Evolutionary conservation across 2,113 vertebrate species (phyloP), one percentile per base, ranked within the genome.

Genomic region (Channa maculata): DNA sequence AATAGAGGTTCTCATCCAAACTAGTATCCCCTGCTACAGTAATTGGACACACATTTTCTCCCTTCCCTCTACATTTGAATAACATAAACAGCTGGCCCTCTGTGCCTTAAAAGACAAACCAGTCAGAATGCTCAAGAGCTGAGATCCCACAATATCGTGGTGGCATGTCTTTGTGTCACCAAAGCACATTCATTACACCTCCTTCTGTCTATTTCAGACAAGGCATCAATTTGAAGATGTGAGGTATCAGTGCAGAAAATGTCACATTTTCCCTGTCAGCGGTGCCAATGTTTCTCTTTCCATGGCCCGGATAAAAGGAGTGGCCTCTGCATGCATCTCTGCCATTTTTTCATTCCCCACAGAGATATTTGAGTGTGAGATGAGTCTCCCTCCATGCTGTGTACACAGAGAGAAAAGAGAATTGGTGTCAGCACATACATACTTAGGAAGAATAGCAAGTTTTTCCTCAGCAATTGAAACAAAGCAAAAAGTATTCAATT

Each of bases 351-450:
- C 94, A 94, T 92, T 96, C 94, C 95, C 95, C 83, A 92, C 79
- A 86, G 95, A 90, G 95, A 97, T 94, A 95, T 96, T 96, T 95
- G 94, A 96, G 92, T 94, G 94, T 90, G 91, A 96, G 96, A 96
- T 96, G 95, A 96, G 95, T 92, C 95, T 95, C 94, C 80, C 90
- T 94, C 95, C 96, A 97, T 89, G 95, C 95, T 97, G 96, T 93
- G 95, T 94, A 94, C 95, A 95, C 95, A 93, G 95, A 93, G 93
- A 94, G 94, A 92, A 94, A 94, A 93, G 94, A 94, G 92, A 86
- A 86, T 83, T 73, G 85, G 65, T 80, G 65, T 43, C 34, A 43
- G 52, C 57, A 37, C 94, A 46, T 65, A 93, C 76, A 63, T 61
- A 85, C 89, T 93, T 92, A 93, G 94, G 95, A 96, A 94, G 94